These are phyloP conservation scores for Disparrhopalites patrizii DNA, from an alignment of 2,888 invertebrate genomes.

Conservation along the genomic window DNA sequence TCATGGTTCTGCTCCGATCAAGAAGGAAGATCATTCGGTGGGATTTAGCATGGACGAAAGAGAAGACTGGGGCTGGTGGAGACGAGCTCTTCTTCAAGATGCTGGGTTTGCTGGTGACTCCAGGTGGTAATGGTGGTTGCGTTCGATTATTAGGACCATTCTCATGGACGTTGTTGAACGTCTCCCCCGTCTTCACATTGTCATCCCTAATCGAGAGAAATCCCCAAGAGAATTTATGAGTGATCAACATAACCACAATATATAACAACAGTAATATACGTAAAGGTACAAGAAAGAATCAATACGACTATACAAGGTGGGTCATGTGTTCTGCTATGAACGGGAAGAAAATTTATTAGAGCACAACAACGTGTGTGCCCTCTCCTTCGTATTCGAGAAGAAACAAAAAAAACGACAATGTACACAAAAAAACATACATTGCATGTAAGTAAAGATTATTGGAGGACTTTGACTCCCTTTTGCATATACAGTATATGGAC, in stretches of 20 bases:
- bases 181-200: slow-evolving; percentile 23
- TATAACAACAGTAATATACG: no score
- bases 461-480: neutral
- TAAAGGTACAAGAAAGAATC: no score
- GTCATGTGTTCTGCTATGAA: neutral
- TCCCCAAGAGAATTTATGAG: slow-evolving; percentile 16
- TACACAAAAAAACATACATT: no score
- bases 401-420: no score
- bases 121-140: slow-evolving; percentile 24
- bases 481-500: neutral
- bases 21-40: slow-evolving; percentile 48
- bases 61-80: slow-evolving; percentile 43
- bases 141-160: slow-evolving; percentile 24
- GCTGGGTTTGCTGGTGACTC: slow-evolving; percentile 22
- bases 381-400: neutral
- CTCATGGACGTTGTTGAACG: slow-evolving; percentile 16
- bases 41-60: slow-evolving; percentile 45
- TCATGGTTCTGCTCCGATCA: slow-evolving; percentile 46
- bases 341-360: neutral
- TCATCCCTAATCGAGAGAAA: slow-evolving; percentile 47
- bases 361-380: slow-evolving; percentile 7
- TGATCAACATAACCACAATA: no score
- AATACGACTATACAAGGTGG: slow-evolving; percentile 6
- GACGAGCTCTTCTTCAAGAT: slow-evolving; percentile 20
- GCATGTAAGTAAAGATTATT: neutral